A percentile compares a stretch with the other conserved stretches of the same genome.
Conservation (phyloP, 2,797 vertebrate genomes). For the Dipus sagitta region DNA sequence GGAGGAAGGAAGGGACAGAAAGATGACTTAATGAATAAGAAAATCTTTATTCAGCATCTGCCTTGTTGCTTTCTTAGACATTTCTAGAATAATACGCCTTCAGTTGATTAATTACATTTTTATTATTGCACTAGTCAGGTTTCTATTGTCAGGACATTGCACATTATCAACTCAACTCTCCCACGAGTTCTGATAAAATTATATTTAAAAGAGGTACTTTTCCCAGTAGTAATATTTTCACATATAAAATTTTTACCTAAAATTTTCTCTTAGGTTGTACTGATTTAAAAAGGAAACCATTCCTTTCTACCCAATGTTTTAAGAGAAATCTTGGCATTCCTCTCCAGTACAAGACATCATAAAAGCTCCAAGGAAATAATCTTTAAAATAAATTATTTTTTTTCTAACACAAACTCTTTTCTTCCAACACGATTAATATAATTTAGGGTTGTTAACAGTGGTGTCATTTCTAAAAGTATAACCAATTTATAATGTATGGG, state of each 20-base stretch:
- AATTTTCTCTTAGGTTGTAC: conserved; percentile 7
- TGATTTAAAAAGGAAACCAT: conserved; percentile 27
- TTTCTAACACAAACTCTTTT: conserved; percentile 68
- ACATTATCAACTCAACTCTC: background rate
- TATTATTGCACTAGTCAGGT: background rate
- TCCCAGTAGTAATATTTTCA: conserved; percentile 51
- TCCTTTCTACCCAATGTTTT: background rate
- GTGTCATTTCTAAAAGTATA: conserved; percentile 71
- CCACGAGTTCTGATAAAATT: conserved; percentile 56
- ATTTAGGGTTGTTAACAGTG: conserved; percentile 71
- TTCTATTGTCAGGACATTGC: background rate
- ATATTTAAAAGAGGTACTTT: background rate
- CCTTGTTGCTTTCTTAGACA: background rate
- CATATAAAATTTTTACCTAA: conserved; percentile 6
- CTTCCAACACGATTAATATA: conserved; percentile 77
- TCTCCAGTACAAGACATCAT: conserved; percentile 57
- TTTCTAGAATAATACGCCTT: conserved; percentile 16
- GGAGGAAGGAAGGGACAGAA: background rate
- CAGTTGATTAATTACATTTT: background rate
- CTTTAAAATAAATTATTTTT: conserved; percentile 83
- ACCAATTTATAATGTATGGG: conserved; percentile 69
- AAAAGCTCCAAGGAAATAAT: conserved; percentile 79
- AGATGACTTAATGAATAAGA: background rate
- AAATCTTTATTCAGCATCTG: background rate
- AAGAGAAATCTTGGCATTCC: conserved; percentile 63